Conservation (phyloP, 2,113 vertebrate species). For the Rhodinocichla rosea region DNA sequence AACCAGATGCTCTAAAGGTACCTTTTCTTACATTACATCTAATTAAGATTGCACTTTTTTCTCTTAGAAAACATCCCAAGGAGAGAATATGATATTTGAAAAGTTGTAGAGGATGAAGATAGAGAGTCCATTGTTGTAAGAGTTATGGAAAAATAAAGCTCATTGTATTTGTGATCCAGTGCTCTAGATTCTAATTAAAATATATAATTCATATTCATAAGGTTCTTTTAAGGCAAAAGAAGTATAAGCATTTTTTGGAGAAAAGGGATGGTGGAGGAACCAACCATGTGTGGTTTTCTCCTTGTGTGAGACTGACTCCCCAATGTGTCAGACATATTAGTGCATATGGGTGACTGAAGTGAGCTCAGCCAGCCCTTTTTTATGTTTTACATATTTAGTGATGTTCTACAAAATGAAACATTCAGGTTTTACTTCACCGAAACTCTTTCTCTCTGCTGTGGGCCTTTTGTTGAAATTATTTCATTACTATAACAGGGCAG, state of each 20-base stretch:
- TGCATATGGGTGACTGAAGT: neutral
- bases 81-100: neutral
- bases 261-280: neutral
- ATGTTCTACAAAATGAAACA: neutral
- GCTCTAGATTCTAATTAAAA: neutral
- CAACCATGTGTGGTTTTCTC: neutral
- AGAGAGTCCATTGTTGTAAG: neutral
- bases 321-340: accelerated
- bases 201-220: neutral
- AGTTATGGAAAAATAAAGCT: neutral
- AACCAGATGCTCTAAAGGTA: constrained; percentile 90
- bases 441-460: neutral
- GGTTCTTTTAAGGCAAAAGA: neutral
- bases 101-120: neutral
- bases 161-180: neutral
- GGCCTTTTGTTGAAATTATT: neutral
- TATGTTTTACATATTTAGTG: neutral
- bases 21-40: neutral
- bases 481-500: constrained; percentile 73
- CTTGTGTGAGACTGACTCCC: neutral
- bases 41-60: neutral
- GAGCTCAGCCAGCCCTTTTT: neutral
- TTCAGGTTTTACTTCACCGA: neutral
- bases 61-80: neutral
- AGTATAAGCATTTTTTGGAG: neutral